Evolutionary conservation across 2,113 vertebrate genomes (phyloP).

Genomic region (Puffinus mauretanicus): DNA sequence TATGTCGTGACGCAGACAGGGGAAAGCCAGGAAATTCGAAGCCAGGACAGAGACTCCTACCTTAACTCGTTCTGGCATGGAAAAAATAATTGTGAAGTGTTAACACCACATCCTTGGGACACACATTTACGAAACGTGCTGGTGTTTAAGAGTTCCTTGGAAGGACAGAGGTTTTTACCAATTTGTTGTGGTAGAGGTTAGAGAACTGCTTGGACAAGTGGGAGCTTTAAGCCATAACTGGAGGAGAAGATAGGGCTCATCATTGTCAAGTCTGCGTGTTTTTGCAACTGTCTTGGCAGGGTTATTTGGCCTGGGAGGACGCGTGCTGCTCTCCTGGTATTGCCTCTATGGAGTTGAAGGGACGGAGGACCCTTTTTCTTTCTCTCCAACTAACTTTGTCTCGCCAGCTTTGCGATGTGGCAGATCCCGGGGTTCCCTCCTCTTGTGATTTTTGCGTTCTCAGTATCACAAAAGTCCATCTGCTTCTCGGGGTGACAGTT

Average conservation of each 20-base stretch:
- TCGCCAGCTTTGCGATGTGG: not conserved
- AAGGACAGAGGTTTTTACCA: not conserved
- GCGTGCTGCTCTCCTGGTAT: not conserved
- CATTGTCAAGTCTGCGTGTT: not conserved
- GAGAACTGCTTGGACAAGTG: not conserved
- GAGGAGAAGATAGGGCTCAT: not conserved
- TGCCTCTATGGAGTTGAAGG: not conserved
- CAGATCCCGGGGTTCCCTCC: not conserved
- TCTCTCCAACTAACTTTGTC: not conserved
- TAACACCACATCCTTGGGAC: not conserved
- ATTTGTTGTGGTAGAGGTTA: not conserved
- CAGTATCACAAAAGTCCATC: not conserved
- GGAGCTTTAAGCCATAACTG: not conserved
- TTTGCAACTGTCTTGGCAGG: not conserved
- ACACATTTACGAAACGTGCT: accelerated
- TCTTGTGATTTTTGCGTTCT: not conserved
- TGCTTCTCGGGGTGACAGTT: not conserved
- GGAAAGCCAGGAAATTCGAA: constrained; percentile 19
- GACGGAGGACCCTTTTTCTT: not conserved
- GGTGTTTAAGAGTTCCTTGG: not conserved
- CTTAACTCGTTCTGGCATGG: not conserved
- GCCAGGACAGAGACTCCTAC: not conserved
- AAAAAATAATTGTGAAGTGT: not conserved
- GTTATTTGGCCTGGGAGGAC: not conserved
- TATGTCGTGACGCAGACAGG: not conserved